Conservation (phyloP, 2,888 invertebrate species). For the Drosophila austrosaltans region DNA sequence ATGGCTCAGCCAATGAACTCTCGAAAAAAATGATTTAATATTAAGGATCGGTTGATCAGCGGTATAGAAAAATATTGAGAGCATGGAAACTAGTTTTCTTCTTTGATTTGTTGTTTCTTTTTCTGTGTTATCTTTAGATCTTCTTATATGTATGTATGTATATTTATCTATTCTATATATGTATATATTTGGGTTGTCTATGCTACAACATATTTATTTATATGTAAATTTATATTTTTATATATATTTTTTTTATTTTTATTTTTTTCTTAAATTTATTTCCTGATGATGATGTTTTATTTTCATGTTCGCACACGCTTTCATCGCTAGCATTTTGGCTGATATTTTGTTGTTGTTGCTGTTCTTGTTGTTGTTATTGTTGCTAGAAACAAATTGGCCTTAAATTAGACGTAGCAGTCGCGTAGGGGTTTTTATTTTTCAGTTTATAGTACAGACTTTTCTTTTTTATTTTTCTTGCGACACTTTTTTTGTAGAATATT, state of each 20-base stretch:
- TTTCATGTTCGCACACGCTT: constrained; percentile 73
- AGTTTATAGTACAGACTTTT: constrained; percentile 11
- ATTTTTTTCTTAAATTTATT: constrained; percentile 70
- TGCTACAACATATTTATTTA: constrained; percentile 38
- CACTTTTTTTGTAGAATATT: constrained; percentile 41
- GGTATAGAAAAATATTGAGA: not conserved
- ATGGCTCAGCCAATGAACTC: too few relatives aligned
- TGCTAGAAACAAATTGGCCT: constrained; percentile 67
- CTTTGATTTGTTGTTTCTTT: constrained; percentile 26
- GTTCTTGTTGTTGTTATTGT: constrained; percentile 30
- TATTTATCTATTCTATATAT: constrained; percentile 12
- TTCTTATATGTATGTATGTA: constrained; percentile 22
- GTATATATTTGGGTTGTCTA: constrained; percentile 25
- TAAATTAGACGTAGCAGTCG: constrained; percentile 61
- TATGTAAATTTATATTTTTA: constrained; percentile 47
- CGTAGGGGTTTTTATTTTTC: constrained; percentile 51
- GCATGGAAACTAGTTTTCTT: not conserved
- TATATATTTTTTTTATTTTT: constrained; percentile 54
- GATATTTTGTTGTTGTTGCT: constrained; percentile 60
- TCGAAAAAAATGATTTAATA: too few relatives aligned
- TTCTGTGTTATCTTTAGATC: constrained; percentile 10
- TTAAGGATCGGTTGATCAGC: not conserved
- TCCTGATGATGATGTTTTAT: constrained; percentile 76
- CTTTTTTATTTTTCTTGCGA: constrained; percentile 33
- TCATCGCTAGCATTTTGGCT: constrained; percentile 52